These are phyloP conservation scores for Drosophila villosipedis DNA, from an alignment of 2,888 invertebrate genomes.

Conservation along the genomic window DNA sequence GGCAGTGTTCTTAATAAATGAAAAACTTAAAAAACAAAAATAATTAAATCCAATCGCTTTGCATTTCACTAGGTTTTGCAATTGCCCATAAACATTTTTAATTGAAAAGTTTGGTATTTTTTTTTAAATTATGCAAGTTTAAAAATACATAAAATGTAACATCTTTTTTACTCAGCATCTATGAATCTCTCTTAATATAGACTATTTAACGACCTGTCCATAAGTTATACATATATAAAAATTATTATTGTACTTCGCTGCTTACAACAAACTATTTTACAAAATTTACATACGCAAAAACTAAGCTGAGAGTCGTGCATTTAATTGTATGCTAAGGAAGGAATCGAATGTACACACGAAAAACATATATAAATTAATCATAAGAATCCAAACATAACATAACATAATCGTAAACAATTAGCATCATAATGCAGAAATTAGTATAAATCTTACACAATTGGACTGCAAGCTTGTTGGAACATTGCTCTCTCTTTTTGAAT, in stretches of 20 bases:
- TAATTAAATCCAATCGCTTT: conserved; percentile 25
- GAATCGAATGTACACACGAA: conserved; percentile 59
- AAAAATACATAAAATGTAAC: conserved; percentile 49
- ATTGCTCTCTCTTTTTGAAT: conserved; percentile 41
- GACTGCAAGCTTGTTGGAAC: conserved; percentile 50
- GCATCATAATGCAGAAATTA: conserved; percentile 24
- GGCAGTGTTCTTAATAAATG: conserved; percentile 16
- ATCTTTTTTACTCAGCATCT: conserved; percentile 58
- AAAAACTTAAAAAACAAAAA: conserved; percentile 3
- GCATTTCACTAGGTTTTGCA: conserved; percentile 45
- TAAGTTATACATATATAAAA: conserved; percentile 66
- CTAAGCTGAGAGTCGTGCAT: conserved; percentile 54
- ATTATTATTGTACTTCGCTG: conserved; percentile 80
- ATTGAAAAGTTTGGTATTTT: conserved; percentile 54
- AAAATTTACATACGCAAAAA: conserved; percentile 73
- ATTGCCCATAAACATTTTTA: conserved; percentile 54
- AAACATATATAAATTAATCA: conserved; percentile 40
- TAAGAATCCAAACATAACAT: conserved; percentile 31
- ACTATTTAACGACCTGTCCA: conserved; percentile 60
- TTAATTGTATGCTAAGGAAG: conserved; percentile 59
- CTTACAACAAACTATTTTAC: conserved; percentile 81
- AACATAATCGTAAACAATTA: conserved; percentile 36
- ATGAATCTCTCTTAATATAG: conserved; percentile 59
- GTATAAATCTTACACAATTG: conserved; percentile 45
- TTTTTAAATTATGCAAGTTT: conserved; percentile 42